A percentile compares a stretch with the other conserved stretches of the same genome.
Conservation (phyloP, 2,888 invertebrate species). For the Argyresthia albistria region DNA sequence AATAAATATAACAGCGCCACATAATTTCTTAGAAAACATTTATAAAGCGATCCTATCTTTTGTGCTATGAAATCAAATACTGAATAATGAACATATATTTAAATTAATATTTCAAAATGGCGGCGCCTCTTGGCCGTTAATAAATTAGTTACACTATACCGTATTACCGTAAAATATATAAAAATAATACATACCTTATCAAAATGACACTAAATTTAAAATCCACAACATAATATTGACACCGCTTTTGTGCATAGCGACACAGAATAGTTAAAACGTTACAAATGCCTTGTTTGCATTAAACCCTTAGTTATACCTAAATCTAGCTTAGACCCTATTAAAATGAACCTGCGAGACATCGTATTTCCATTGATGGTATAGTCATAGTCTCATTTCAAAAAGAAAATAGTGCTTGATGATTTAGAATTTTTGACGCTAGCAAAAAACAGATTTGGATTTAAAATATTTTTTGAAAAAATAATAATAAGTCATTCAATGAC, state of each 20-base stretch:
- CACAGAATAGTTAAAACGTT: slow-evolving; percentile 45
- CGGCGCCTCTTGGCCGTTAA: too few species aligned
- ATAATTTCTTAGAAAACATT: slow-evolving; percentile 22
- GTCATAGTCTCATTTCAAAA: neutral
- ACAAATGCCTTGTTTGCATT: slow-evolving; percentile 38
- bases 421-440: too few species aligned
- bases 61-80: neutral
- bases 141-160: too few species aligned
- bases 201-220: neutral
- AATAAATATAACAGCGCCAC: slow-evolving; percentile 37
- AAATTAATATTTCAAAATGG: neutral
- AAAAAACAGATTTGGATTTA: too few species aligned
- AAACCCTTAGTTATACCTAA: slow-evolving; percentile 44
- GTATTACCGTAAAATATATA: too few species aligned
- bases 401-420: neutral
- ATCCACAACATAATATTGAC: slow-evolving; percentile 25
- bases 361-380: slow-evolving; percentile 2
- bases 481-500: too few species aligned
- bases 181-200: too few species aligned
- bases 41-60: neutral
- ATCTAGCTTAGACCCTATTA: slow-evolving; percentile 49
- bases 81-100: neutral
- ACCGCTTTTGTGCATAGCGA: slow-evolving; percentile 39
- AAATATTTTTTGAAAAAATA: too few species aligned
- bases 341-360: slow-evolving; percentile 33